Evolutionary conservation across 2,113 vertebrate genomes (phyloP).

Genomic region (Oostethus manadensis): DNA sequence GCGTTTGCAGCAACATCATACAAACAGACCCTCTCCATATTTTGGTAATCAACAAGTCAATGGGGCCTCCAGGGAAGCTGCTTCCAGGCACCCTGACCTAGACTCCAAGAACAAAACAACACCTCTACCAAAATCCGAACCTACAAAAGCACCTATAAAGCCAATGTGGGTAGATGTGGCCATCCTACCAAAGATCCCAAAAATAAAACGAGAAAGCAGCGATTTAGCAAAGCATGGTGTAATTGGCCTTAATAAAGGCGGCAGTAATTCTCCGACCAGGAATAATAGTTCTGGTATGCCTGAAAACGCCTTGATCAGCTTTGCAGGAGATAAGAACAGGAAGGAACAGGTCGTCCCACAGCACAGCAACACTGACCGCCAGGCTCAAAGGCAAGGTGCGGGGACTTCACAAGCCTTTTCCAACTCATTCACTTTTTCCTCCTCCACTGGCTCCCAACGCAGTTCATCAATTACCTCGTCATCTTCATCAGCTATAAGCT

Average conservation of each 20-base stretch:
- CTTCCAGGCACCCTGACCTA: conserved; percentile 27
- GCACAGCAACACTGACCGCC: conserved; percentile 45
- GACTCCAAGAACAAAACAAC: conserved; percentile 45
- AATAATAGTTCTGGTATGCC: conserved; percentile 61
- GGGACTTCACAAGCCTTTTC: conserved; percentile 58
- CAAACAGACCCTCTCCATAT: conserved; percentile 47
- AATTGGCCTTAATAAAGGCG: conserved; percentile 25
- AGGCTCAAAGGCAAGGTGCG: conserved; percentile 57
- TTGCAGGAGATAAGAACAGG: conserved; percentile 78
- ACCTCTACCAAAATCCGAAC: conserved; percentile 19
- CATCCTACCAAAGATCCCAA: conserved; percentile 90
- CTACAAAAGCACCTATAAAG: conserved; percentile 62
- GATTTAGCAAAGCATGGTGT: conserved; percentile 22
- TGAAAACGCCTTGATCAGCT: conserved; percentile 74
- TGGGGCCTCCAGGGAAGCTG: conserved; percentile 18
- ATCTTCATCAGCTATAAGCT: conserved; percentile 77
- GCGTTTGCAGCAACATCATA: conserved; percentile 45
- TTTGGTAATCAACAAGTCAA: conserved; percentile 28
- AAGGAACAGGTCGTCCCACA: conserved; percentile 64
- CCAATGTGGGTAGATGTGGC: conserved; percentile 79
- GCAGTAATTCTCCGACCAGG: conserved; percentile 32
- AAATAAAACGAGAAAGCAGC: conserved; percentile 77
- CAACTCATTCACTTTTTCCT: conserved; percentile 38
- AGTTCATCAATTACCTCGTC: conserved; percentile 35
- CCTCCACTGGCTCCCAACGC: conserved; percentile 18